A percentile compares a stretch with the other conserved stretches of the same genome.
phyloP scores from a whole-genome alignment of 2,797 vertebrate genomes.

The Spea hammondii region DNA sequence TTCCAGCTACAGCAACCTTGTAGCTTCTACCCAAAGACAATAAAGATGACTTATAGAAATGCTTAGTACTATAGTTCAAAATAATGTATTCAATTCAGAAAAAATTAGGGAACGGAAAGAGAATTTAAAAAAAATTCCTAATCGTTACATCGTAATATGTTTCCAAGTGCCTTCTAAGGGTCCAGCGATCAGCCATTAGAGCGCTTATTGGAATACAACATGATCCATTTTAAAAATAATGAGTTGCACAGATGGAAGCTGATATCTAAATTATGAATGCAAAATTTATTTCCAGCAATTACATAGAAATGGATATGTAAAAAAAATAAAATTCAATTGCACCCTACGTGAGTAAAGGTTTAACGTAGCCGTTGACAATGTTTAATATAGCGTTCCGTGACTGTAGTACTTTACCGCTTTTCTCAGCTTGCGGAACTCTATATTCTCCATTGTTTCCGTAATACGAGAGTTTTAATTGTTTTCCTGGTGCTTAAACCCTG shows the following conservation, averaged over 20 bases:
- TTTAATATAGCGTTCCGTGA: background rate
- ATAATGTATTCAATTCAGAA: too few species aligned
- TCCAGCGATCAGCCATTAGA: too few species aligned
- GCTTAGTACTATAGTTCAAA: too few species aligned
- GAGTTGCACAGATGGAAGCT: background rate
- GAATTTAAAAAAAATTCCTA: too few species aligned
- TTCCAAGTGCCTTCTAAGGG: too few species aligned
- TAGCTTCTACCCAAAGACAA: too few species aligned
- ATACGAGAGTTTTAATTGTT: constrained; percentile 62
- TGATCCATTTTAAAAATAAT: background rate
- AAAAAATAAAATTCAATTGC: background rate
- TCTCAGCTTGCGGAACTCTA: constrained; percentile 23
- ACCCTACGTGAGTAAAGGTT: background rate
- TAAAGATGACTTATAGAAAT: too few species aligned
- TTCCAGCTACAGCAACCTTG: too few species aligned
- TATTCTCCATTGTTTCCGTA: constrained; percentile 42
- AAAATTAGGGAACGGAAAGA: too few species aligned
- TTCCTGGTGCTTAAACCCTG: constrained; percentile 50
- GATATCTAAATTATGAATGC: background rate
- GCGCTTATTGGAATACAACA: too few species aligned
- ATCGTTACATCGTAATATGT: too few species aligned
- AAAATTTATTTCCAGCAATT: background rate
- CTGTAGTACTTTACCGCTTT: background rate
- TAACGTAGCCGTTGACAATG: background rate
- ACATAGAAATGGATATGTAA: background rate